Evolutionary conservation across 2,888 invertebrate species (phyloP).

Genomic region (Lobophora halterata): DNA sequence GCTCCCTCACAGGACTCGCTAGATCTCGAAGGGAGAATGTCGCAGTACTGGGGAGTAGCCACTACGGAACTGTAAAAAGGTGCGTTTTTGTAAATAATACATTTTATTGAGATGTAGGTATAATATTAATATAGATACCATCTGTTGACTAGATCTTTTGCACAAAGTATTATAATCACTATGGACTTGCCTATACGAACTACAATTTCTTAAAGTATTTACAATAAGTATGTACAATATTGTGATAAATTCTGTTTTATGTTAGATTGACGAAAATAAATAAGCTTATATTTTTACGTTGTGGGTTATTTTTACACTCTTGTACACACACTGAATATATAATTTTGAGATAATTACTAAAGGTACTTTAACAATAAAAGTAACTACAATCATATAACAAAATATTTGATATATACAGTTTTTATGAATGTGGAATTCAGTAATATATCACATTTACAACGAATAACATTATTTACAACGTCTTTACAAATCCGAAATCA

Average conservation of each 20-base stretch:
- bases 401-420: slow-evolving; percentile 17
- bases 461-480: slow-evolving; percentile 11
- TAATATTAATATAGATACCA: slow-evolving; percentile 68
- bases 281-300: slow-evolving; percentile 36
- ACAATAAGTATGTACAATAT: slow-evolving; percentile 53
- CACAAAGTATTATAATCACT: slow-evolving; percentile 72
- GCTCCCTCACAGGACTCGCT: slow-evolving; percentile 85
- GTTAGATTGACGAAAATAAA: slow-evolving; percentile 46
- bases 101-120: slow-evolving; percentile 52
- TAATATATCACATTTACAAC: slow-evolving; percentile 5
- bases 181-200: slow-evolving; percentile 63
- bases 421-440: too few relatives aligned
- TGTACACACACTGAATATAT: slow-evolving; percentile 17
- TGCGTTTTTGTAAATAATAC: slow-evolving; percentile 67
- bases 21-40: slow-evolving; percentile 91
- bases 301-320: slow-evolving; percentile 23
- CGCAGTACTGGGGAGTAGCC: slow-evolving; percentile 95
- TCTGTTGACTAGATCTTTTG: slow-evolving; percentile 79
- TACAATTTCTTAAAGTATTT: slow-evolving; percentile 35
- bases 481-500: too few relatives aligned
- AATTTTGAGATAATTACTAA: too few relatives aligned
- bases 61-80: slow-evolving; percentile 87
- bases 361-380: too few relatives aligned
- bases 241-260: slow-evolving; percentile 53
- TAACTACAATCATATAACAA: too few relatives aligned